Evolutionary conservation across 2,888 invertebrate species (phyloP), one percentile per base, ranked within the genome.

Genomic region (Drosophila recens): DNA sequence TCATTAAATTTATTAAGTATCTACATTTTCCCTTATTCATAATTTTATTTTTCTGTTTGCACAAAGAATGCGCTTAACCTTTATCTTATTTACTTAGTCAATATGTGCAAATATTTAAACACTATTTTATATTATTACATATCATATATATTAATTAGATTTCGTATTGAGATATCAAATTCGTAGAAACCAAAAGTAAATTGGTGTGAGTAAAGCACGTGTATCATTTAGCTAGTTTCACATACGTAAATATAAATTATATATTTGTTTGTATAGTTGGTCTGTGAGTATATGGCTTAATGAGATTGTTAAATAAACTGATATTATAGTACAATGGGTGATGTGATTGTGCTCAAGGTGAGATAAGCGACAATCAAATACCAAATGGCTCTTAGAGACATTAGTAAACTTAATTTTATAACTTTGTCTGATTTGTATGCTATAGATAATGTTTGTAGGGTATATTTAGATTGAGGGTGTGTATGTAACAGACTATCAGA

Each of bases 281-380:
- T 34, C 17, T 17, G 5, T 17, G 1, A 13, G 20, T 36, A 11
- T 34, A 8, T 34, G 20, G 3, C 36, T 36, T 51, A n/a, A 51
- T 20, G 36, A 51, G 51, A 36, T 51, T 51, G 51, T 20, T n/a
- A 51, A 36, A 20, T 51, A 15, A 54, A 33, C 30, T 30, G 36
- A n/a, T 51, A 36, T 43, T 63, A 54, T 51, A 51, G 43, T 63
- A 48, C 46, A 54, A 48, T 48, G 33, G 43, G 27, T 42, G 27
- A 27, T 27, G 49, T 8, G 48, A 48, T 45, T 27, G 49, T 10
- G 4, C 15, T 30, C 38, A 40, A 38, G 27, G 23, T 43, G 20
- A 17, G 53, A 54, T 59, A 59, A 67, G 33, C n/a, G 9, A 5
- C 13, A 11, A n/a, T 34, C 13, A 51, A 20, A 51, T 11, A 9